Evolutionary conservation across 2,113 vertebrate genomes (phyloP), one percentile per base, ranked within the genome.

Genomic region (Notarius lentiginosus): DNA sequence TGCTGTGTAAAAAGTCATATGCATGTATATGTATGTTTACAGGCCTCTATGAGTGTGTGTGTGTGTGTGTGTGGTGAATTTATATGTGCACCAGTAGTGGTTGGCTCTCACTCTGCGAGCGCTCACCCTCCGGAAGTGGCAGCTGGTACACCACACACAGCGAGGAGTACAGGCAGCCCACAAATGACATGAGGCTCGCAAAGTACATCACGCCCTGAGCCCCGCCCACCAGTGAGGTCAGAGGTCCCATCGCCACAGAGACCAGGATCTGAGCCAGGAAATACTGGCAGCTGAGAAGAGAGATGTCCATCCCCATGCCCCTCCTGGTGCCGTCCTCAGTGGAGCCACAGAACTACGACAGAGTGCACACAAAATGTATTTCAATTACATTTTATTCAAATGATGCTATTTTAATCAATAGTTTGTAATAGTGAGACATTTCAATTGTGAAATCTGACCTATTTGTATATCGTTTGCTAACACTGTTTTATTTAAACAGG

Each of bases 201-300:
- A 99, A 99, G 94, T 99, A 99, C 98, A 99, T 99, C 92, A 98
- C 97, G 0, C 97, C 97, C 1, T 95, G 97, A 95, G 98, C 97
- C 8, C 97, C 98, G 89, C 98, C 98, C 91, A 99, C 97, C 9
- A 96, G 95, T 0, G 97, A 95, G 0, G 97, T 99, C 93, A 99
- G 95, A 1, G 98, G 98, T 88, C 97, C 98, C 96, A 99, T 97
- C 88, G 96, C 95, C 92, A 99, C 89, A 5, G 98, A 97, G 87
- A 99, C 97, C 12, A 99, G 94, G 91, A 99, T 98, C 95, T 99
- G 98, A 0, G 98, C 98, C 94, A 99, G 93, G 92, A 99, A 99
- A 90, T 99, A 99, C 95, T 99, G 98, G 92, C 98, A 99, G 94
- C 98, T 99, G 88, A 99, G 97, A 88, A 99, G 93, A 51, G 98